Evolutionary conservation across 2,113 vertebrate species (phyloP).

Genomic region (Protobothrops mucrosquamatus): DNA sequence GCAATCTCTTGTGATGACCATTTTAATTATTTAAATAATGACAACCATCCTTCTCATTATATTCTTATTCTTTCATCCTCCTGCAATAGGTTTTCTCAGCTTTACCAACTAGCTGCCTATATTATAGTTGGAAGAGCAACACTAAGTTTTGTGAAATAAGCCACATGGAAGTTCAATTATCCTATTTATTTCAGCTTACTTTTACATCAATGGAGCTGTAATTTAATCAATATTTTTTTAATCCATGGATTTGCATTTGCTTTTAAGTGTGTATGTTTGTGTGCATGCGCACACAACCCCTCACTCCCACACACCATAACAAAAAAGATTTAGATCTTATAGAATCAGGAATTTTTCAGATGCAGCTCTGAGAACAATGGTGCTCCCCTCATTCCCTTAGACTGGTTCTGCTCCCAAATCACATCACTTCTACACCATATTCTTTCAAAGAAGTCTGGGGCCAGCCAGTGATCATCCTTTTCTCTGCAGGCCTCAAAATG

Average conservation of each 20-base stretch:
- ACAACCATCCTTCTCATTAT: background rate
- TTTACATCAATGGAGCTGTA: background rate
- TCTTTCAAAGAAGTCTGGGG: background rate
- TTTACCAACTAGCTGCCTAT: background rate
- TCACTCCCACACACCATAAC: background rate
- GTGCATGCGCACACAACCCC: background rate
- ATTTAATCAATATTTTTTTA: background rate
- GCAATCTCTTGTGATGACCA: background rate
- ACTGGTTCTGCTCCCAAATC: background rate
- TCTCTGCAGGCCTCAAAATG: background rate
- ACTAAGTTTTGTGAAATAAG: background rate
- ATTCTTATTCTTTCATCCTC: background rate
- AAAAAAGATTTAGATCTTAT: background rate
- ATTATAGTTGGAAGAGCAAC: background rate
- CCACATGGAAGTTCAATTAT: background rate
- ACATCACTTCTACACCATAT: background rate
- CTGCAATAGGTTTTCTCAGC: background rate
- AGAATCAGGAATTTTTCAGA: background rate
- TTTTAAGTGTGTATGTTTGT: background rate
- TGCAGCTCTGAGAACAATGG: background rate
- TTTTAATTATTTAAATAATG: background rate
- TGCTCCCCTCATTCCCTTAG: background rate
- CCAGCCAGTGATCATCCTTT: background rate
- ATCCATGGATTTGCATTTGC: background rate
- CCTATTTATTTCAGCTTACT: background rate